Percentiles rank a stretch among this genome's conserved stretches.
Evolutionary conservation across 1,140 invertebrate genomes (phyloP).

Genomic region (Frieseomelitta varia): DNA sequence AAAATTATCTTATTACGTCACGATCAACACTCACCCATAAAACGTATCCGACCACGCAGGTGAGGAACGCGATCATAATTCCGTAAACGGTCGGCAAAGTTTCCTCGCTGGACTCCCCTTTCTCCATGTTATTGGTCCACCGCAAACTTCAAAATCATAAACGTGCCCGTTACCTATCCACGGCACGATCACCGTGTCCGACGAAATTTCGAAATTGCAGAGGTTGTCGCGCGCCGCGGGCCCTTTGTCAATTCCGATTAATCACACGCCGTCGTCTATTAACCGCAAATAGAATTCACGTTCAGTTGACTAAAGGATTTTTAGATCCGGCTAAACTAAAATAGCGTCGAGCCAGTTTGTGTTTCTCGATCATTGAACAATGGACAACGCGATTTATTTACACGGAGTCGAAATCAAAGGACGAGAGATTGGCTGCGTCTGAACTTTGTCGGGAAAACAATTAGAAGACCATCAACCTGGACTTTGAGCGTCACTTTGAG

Average conservation of each 20-base stretch:
- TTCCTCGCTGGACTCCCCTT: constrained; percentile 60
- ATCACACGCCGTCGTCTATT: neutral
- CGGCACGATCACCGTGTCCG: neutral
- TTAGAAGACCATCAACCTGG: no score
- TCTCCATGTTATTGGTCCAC: constrained; percentile 54
- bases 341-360: neutral
- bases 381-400: no score
- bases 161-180: neutral
- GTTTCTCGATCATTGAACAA: no score
- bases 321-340: no score
- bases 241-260: neutral
- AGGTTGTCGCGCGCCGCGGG: neutral
- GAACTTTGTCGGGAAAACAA: no score
- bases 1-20: no score
- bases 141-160: constrained; percentile 27
- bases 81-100: constrained; percentile 78
- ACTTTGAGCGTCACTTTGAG: no score
- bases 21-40: constrained; percentile 76
- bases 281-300: neutral
- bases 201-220: neutral
- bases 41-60: constrained; percentile 77
- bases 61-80: constrained; percentile 78
- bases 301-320: neutral
- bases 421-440: no score
- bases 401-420: no score